Conservation (phyloP, 1,140 invertebrate species). For the Drosophila malerkotliana region DNA sequence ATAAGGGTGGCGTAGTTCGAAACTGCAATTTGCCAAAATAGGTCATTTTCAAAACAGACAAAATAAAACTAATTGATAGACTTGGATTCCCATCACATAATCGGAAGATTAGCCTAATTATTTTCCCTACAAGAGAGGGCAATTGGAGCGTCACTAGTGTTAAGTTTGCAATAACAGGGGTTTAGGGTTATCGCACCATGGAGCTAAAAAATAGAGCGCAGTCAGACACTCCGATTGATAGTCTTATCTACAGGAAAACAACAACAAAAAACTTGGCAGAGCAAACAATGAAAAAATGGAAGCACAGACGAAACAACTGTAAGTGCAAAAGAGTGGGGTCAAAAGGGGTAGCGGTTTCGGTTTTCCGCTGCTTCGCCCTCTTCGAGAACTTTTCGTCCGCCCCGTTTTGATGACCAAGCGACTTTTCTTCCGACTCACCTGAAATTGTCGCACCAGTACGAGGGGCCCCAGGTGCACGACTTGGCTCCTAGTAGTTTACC, state of each 20-base stretch:
- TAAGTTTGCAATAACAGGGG: constrained; percentile 44
- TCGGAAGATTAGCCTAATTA: not conserved
- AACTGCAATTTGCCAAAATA: too few species aligned
- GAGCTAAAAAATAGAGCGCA: constrained; percentile 5
- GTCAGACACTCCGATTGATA: constrained; percentile 22
- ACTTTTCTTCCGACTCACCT: constrained; percentile 85
- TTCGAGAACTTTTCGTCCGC: constrained; percentile 30
- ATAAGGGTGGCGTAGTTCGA: too few species aligned
- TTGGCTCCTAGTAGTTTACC: constrained; percentile 85
- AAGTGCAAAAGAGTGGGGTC: constrained; percentile 23
- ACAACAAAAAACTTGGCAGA: constrained; percentile 13
- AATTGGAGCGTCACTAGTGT: not conserved
- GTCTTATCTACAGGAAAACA: constrained; percentile 28
- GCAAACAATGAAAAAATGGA: constrained; percentile 55
- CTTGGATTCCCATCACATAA: not conserved
- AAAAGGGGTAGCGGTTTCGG: constrained; percentile 20
- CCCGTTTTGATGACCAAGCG: constrained; percentile 31
- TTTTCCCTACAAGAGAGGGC: not conserved
- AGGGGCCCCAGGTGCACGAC: constrained; percentile 92
- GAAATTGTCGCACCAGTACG: constrained; percentile 92
- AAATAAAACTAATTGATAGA: too few species aligned
- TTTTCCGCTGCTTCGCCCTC: not conserved
- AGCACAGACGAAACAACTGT: constrained; percentile 2
- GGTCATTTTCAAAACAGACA: too few species aligned
- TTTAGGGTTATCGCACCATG: constrained; percentile 38